Conservation (phyloP, 2,888 invertebrate species). For the Drosophila demipolita region DNA sequence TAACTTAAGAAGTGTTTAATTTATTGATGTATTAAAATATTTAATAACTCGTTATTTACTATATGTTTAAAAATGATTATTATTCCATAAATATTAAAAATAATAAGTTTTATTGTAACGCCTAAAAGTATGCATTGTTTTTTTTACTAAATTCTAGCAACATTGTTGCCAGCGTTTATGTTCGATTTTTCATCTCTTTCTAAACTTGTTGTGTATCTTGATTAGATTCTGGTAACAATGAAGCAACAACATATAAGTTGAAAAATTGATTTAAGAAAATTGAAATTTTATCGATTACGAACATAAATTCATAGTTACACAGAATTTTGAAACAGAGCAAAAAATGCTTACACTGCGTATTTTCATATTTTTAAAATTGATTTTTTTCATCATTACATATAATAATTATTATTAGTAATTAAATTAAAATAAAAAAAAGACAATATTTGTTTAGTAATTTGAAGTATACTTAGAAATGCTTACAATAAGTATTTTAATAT, state of each 20-base stretch:
- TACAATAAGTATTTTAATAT: background rate
- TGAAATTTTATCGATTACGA: background rate
- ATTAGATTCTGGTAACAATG: background rate
- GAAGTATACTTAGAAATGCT: background rate
- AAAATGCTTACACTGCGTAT: background rate
- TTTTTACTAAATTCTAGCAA: slow-evolving; percentile 3
- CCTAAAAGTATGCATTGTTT: slow-evolving; percentile 35
- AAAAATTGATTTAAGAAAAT: too few species aligned
- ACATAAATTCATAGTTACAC: background rate
- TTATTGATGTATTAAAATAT: background rate
- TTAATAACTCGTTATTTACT: background rate
- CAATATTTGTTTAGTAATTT: background rate
- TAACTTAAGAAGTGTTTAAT: background rate
- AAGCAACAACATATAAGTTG: background rate
- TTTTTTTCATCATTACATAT: background rate
- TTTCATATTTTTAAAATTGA: background rate
- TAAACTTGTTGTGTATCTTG: background rate
- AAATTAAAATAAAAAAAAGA: background rate
- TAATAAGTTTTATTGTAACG: accelerated
- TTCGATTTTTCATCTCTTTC: background rate
- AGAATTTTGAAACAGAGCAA: background rate
- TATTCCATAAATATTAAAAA: background rate
- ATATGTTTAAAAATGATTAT: background rate
- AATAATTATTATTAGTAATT: too few species aligned
- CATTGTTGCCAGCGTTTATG: slow-evolving; percentile 19